A percentile compares a stretch with the other conserved stretches of the same genome.
Conservation (phyloP, 2,888 invertebrate genomes). For the Thyatira batis region DNA sequence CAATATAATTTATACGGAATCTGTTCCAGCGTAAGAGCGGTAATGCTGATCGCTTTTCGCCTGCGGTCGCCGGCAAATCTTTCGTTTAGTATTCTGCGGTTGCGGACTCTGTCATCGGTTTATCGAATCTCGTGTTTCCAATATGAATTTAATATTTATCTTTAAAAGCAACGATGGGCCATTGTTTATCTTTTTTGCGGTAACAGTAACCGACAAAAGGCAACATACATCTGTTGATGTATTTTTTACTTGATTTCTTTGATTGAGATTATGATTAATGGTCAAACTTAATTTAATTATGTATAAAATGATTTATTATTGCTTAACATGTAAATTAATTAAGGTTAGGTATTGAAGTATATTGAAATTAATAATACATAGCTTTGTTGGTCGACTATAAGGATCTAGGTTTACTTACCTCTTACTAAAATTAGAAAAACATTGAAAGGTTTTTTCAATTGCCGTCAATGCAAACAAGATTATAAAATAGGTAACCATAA, state of each 20-base stretch:
- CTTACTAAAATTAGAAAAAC: no score
- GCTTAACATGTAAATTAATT: not conserved
- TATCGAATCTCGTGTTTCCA: conserved; percentile 54
- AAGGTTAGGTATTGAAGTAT: no score
- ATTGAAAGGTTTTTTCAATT: no score
- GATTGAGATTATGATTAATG: not conserved
- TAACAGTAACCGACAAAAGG: conserved; percentile 24
- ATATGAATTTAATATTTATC: conserved; percentile 47
- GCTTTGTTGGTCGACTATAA: no score
- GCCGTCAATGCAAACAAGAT: no score
- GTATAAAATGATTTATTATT: not conserved
- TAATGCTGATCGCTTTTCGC: conserved; percentile 32
- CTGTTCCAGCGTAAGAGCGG: conserved; percentile 20
- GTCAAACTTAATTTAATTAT: not conserved
- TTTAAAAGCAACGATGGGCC: conserved; percentile 33
- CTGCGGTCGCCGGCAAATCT: conserved; percentile 63
- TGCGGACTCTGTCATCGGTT: conserved; percentile 54
- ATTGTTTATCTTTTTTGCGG: conserved; percentile 48
- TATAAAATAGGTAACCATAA: no score
- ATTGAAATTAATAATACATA: no score
- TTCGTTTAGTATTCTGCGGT: conserved; percentile 68
- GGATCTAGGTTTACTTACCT: no score
- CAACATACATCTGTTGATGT: conserved; percentile 22
- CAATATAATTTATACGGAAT: not conserved
- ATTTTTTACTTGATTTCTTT: conserved; percentile 12